Evolutionary conservation across 2,888 invertebrate species (phyloP).

Genomic region (Microchrysa polita): DNA sequence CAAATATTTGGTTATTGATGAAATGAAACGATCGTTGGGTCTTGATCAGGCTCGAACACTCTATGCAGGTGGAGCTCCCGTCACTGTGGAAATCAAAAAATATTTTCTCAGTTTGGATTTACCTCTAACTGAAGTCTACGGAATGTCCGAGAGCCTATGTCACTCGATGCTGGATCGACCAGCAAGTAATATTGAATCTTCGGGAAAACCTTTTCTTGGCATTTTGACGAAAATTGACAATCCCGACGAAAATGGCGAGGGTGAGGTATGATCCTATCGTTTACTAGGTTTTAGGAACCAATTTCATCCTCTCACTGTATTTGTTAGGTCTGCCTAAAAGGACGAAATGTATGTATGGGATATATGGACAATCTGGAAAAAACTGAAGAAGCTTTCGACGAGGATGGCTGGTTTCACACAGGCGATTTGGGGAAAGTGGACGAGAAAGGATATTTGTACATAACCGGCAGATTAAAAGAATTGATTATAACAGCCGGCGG

Average conservation of each 20-base stretch:
- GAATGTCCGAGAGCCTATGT: constrained; percentile 85
- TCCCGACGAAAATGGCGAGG: constrained; percentile 74
- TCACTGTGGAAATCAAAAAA: constrained; percentile 79
- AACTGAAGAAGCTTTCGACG: constrained; percentile 78
- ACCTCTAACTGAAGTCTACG: constrained; percentile 82
- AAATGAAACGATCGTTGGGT: constrained; percentile 79
- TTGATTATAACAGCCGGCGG: constrained; percentile 93
- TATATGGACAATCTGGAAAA: constrained; percentile 79
- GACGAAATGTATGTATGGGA: constrained; percentile 92
- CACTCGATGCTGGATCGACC: constrained; percentile 70
- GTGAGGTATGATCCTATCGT: constrained; percentile 66
- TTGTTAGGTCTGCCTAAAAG: constrained; percentile 76
- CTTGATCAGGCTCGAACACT: constrained; percentile 74
- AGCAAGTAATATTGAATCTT: constrained; percentile 72
- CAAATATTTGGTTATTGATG: constrained; percentile 76
- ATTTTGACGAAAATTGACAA: constrained; percentile 73
- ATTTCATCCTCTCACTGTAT: neutral
- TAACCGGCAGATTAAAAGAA: constrained; percentile 84
- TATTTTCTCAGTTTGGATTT: constrained; percentile 88
- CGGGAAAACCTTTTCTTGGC: constrained; percentile 74
- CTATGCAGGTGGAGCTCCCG: constrained; percentile 84
- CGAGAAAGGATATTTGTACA: constrained; percentile 75
- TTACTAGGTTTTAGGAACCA: too few species aligned
- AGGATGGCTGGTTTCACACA: constrained; percentile 85
- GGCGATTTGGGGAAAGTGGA: constrained; percentile 88